Conservation (phyloP, 1,140 invertebrate genomes). For the Brachionus rotundiformis region DNA sequence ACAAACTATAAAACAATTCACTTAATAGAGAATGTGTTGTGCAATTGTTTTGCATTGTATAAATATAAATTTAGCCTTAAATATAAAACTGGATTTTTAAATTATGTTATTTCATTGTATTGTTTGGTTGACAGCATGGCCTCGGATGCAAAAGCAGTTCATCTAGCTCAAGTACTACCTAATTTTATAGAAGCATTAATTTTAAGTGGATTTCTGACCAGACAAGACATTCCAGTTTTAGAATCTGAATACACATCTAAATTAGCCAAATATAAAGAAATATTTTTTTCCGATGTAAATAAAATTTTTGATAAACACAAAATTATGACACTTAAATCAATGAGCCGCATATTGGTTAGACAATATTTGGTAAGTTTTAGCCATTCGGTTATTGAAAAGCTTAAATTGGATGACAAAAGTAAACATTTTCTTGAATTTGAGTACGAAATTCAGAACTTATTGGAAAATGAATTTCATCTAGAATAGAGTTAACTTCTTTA, state of each 20-base stretch:
- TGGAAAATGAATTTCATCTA: not conserved
- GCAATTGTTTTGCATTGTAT: slow-evolving; percentile 37
- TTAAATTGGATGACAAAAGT: not conserved
- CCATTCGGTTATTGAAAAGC: not conserved
- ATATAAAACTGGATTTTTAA: slow-evolving; percentile 41
- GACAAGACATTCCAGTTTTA: not conserved
- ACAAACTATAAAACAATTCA: not conserved
- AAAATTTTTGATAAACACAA: not conserved
- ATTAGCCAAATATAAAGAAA: not conserved
- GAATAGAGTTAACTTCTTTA: not conserved
- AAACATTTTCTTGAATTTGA: slow-evolving; percentile 34
- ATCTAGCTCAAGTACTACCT: not conserved
- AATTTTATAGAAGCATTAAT: slow-evolving; percentile 22
- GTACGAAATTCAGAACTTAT: not conserved
- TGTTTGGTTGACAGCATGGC: not conserved
- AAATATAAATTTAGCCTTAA: slow-evolving; percentile 21
- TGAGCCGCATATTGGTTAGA: not conserved
- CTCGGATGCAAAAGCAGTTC: not conserved
- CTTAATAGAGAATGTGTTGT: not conserved
- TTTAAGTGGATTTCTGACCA: slow-evolving; percentile 16
- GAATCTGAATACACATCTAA: not conserved
- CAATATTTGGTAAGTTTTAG: not conserved
- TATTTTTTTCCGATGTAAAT: not conserved
- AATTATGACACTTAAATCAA: not conserved
- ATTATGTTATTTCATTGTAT: not conserved